Conservation (phyloP, 1,140 invertebrate species). For the Anagrus nilaparvatae region DNA sequence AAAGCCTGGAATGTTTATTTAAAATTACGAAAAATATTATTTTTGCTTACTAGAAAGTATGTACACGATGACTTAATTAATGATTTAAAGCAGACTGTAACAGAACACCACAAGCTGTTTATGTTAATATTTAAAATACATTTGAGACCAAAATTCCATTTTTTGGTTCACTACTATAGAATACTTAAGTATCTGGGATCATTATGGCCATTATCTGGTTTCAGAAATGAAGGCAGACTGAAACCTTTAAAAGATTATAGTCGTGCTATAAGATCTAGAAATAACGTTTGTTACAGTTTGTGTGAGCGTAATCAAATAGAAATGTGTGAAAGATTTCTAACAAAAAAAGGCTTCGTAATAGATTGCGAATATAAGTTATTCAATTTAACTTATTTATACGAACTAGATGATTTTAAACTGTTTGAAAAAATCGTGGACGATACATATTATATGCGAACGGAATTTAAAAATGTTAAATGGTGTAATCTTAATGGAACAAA, state of each 20-base stretch:
- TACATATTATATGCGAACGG: too few relatives aligned
- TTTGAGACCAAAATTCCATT: constrained; percentile 14
- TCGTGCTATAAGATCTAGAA: not conserved
- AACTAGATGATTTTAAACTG: too few relatives aligned
- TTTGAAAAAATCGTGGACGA: too few relatives aligned
- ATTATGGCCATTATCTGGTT: constrained; percentile 4
- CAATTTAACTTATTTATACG: too few relatives aligned
- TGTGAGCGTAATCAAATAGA: constrained; percentile 5
- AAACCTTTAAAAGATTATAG: constrained; percentile 5
- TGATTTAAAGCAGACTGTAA: not conserved
- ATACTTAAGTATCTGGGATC: constrained; percentile 8
- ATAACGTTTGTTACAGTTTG: constrained; percentile 2
- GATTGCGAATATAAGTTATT: too few relatives aligned
- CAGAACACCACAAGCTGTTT: not conserved
- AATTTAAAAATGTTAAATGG: too few relatives aligned
- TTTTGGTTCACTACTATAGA: constrained; percentile 8
- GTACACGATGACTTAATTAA: not conserved
- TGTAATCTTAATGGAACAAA: too few relatives aligned
- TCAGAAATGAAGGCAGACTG: constrained; percentile 11
- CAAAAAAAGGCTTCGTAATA: too few relatives aligned
- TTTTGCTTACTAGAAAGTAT: not conserved
- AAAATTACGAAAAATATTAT: not conserved
- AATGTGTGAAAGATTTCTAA: too few relatives aligned
- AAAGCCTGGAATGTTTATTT: constrained; percentile 1
- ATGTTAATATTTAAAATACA: constrained; percentile 1